Percentiles rank a stretch among this genome's conserved stretches.
Evolutionary conservation across 2,888 invertebrate genomes (phyloP).

Genomic region (Arge pagana): DNA sequence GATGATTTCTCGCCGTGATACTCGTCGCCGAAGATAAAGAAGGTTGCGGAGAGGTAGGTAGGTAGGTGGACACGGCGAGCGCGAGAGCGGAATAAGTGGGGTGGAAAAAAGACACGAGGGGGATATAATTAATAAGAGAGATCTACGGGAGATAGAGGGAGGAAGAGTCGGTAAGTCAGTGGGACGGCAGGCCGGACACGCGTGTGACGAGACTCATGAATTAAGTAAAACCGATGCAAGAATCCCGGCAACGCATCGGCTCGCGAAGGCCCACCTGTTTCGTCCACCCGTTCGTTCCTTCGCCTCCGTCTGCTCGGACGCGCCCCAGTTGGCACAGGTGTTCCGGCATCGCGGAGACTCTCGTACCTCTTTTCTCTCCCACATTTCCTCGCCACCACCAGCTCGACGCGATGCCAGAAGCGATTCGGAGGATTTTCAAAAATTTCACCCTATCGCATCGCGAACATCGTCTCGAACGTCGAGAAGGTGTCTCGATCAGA

Average conservation of each 20-base stretch:
- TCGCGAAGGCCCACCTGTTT: slow-evolving; percentile 51
- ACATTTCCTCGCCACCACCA: slow-evolving; percentile 13
- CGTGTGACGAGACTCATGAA: slow-evolving; percentile 14
- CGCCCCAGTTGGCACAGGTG: slow-evolving; percentile 58
- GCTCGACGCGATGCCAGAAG: slow-evolving; percentile 21
- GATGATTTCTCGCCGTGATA: no score
- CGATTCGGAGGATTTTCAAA: not conserved
- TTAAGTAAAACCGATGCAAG: slow-evolving; percentile 27
- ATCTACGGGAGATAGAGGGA: no score
- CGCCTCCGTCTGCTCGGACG: slow-evolving; percentile 38
- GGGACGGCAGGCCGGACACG: not conserved
- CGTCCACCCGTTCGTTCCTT: slow-evolving; percentile 42
- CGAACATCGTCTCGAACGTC: not conserved
- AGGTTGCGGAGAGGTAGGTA: no score
- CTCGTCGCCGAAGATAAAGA: no score
- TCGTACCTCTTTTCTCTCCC: slow-evolving; percentile 1
- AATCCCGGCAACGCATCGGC: slow-evolving; percentile 31
- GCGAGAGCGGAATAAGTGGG: no score
- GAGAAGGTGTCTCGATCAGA: no score
- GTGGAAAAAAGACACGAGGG: no score
- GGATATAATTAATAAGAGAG: no score
- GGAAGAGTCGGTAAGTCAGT: no score
- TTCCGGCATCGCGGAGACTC: slow-evolving; percentile 34
- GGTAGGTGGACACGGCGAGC: no score
- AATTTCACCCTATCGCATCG: no score